Base-by-base conservation (phyloP, 2,797 vertebrate genomes). In the Galaxias olidus region DNA sequence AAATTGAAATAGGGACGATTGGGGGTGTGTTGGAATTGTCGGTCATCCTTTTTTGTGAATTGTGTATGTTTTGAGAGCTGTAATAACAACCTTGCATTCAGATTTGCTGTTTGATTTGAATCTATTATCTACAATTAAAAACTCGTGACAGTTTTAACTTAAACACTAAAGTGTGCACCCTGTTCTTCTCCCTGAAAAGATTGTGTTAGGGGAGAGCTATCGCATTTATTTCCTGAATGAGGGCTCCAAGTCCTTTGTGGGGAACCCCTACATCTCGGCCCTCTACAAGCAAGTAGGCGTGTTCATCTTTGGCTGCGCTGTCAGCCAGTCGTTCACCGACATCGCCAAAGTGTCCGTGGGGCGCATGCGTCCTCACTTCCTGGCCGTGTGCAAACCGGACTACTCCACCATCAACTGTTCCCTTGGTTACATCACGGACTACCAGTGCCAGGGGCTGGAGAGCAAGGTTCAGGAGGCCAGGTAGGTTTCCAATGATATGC, bases 261-360 rank as follows among this genome's bases (percentile, higher is more conserved):
- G 93, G 81, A 98, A 98, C 81, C 95, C 96, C 9, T 98, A 98
- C 0, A 90, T 98, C 46, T 92, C 95, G 0, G 94, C 96, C 0
- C 93, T 99, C 73, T 99, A 99, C 81, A 98, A 96, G 89, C 96
- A 98, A 84, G 93, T 98, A 11, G 97, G 97, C 5, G 95, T 96
- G 81, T 99, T 99, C 57, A 76, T 96, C 73, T 98, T 98, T 0
- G 96, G 97, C 90, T 97, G 97, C 0, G 96, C 96, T 78, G 92
- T 99, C 90, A 98, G 96, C 86, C 96, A 94, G 85, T 98, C 96
- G 67, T 98, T 97, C 91, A 99, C 97, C 1, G 96, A 98, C 92
- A 97, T 99, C 20, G 96, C 96, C 76, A 98, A 98, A 81, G 96
- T 98, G 83, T 97, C 97, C 0, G 94, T 99, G 15, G 97, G 96